Evolutionary conservation across 1,140 invertebrate genomes (phyloP), one percentile per base, ranked within the genome.

Genomic region (Drosophila pseudoananassae): DNA sequence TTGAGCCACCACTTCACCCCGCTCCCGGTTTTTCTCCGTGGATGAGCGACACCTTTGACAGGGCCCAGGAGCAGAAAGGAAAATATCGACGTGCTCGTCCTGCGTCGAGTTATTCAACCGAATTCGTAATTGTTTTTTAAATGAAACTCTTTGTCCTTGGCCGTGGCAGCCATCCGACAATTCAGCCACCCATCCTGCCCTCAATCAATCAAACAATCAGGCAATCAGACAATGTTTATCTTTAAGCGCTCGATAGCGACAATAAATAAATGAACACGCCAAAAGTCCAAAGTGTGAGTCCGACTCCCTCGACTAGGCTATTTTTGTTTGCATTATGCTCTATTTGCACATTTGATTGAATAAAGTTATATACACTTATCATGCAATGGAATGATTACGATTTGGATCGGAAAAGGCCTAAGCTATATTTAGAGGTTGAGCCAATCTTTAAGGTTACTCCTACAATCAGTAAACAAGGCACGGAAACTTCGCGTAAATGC

Each of bases 21-120:
- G 17, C 43, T 20, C 20, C 20, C 12, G 33, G 7, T 45, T 55
- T 20, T 25, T 45, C 50, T 29, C 23, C 51, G 61, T 58, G 66
- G 66, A 78, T 66, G 58, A 78, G 52, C 75, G 77, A 88, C 83
- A 87, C 82, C 83, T 88, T 83, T 88, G 83, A 78, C 83, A 69
- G 49, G 70, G 72, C 38, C 54, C 70, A 76, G 46, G 57, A 29
- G 17, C 40, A 47, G 25, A 33, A 23, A 61, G 27, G 33, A 43
- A 58, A 76, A 77, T 52, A 66, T 82, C 49, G 31, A 56, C 45
- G 53, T 27, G 33, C 33, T 36, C 33, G 33, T 36, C 33, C 33
- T 36, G 33, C 10, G 33, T 36, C 33, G 76, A 71, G 73, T 55
- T 60, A 56, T 65, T 78, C 65, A 60, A 78, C 59, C 64, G 57